phyloP scores from a whole-genome alignment of 2,113 vertebrate species.

The Ictalurus furcatus region DNA sequence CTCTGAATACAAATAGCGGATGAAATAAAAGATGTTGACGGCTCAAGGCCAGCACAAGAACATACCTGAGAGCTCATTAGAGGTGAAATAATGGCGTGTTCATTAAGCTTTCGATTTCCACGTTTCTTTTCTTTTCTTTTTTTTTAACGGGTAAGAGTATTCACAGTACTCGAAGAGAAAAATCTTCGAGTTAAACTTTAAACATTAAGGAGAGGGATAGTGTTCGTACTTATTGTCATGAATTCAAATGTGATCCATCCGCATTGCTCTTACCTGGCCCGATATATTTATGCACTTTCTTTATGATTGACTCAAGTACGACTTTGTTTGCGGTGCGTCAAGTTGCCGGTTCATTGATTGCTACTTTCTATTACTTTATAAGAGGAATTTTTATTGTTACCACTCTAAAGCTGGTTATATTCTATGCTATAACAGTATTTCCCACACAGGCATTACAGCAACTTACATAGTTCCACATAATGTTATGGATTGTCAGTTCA shows the following conservation, averaged over 20 bases:
- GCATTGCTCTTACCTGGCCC: neutral
- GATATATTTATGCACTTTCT: neutral
- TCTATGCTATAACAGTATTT: neutral
- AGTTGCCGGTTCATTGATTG: neutral
- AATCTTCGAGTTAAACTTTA: neutral
- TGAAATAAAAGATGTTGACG: neutral
- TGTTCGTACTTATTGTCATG: neutral
- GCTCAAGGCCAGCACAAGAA: slow-evolving; percentile 18
- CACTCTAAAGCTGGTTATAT: neutral
- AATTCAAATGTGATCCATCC: neutral
- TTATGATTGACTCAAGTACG: neutral
- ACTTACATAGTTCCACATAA: no score
- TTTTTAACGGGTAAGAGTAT: neutral
- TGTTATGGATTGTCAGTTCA: neutral
- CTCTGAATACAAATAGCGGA: neutral
- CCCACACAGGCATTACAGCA: no score
- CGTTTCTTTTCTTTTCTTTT: neutral
- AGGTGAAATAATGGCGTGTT: neutral
- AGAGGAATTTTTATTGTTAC: neutral
- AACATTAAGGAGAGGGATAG: neutral
- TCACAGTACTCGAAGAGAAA: neutral
- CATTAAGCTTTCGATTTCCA: neutral
- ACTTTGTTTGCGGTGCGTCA: neutral
- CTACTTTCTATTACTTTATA: no score
- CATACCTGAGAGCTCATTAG: neutral